Base-by-base conservation (phyloP, 2,888 invertebrate species). In the Syrista parreyssii region DNA sequence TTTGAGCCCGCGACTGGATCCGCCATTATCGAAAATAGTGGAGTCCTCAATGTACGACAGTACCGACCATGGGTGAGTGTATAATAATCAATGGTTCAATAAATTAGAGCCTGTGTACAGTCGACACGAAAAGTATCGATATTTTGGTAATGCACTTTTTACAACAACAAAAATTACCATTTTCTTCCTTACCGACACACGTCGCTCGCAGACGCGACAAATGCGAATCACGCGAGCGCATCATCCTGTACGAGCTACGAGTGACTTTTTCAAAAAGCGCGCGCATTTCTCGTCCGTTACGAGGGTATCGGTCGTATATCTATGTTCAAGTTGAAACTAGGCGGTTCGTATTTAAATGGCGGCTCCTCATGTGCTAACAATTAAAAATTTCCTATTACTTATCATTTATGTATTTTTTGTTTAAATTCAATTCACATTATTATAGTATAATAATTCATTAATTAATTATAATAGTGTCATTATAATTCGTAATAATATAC, bases 401-500 rank as follows among this genome's bases (percentile, higher is more conserved):
- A 88, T 89, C 86, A 84, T 88, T 89, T 86, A 86, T 89, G 88
- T 87, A 86, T 84, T 80, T 85, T 85, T 84, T 73, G 69, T 82
- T 84, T 80, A 89, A 89, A 89, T 89, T 90, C 90, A 91, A 90
- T 90, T 91, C 91, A 89, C 91, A 90, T 91, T 90, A 90, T 89
- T 89, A 89, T 90, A 88, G 90, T 90, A 90, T 89, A 89, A 90
- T 90, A 89, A 90, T 89, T 87, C 87, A 88, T 85, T 86, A 87
- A 87, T 90, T 91, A 90, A 91, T 91, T 90, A 90, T 90, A 89
- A 91, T 91, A 90, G 90, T 90, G 87, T 91, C 89, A 91, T 91
- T 91, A 91, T 91, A 91, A 91, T 91, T 90, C 91, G 87, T 91
- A 91, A 89, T 91, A 91, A 91, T 91, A 91, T 91, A 91, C 91